Base-by-base conservation (phyloP, 2,888 invertebrate genomes). In the Dysmachus trigonus region DNA sequence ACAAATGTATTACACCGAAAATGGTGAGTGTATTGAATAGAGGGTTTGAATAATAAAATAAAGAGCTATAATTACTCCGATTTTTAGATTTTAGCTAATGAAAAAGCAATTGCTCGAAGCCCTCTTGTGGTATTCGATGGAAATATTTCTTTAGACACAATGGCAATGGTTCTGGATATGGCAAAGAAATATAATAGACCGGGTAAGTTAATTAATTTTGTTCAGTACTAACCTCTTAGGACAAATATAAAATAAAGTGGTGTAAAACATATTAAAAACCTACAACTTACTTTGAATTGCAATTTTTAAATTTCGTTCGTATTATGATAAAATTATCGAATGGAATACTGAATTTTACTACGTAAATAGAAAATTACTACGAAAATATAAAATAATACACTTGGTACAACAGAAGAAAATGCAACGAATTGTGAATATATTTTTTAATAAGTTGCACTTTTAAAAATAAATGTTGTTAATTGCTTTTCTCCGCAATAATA, bases 71-170 rank as follows among this genome's bases (percentile, higher is more conserved):
- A 72, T 30, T 30, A 2, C 4, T 30, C 13, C 22, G 3, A 5
- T 38, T 38, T 91, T 91, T 62, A 96, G 94, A 93, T 97, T n/a
- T 91, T 92, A 86, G 92, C 93, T 84, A 93, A 95, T 89, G 93
- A 94, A 86, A 90, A 93, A 0, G 90, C 93, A 1, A 92, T 98
- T 33, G 92, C 93, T 88, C 90, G 92, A 10, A 94, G 97, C 0
- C 95, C 97, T 0, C 91, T 98, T 38, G 93, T 99, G 10, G 93
- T 98, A 27, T 91, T 98, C 84, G 99, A 99, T 91, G 97, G 96
- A 8, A 99, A 99, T 92, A 90, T 97, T 73, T 94, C 96, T 0
- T 89, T 94, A 72, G 92, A 94, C 30, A 94, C 97, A 0, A 95
- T 98, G 90, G 92, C 93, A 88, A 92, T 93, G 79, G 91, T 95